Conservation (phyloP, 2,113 vertebrate species). For the Epinephelus cyanopodus region DNA sequence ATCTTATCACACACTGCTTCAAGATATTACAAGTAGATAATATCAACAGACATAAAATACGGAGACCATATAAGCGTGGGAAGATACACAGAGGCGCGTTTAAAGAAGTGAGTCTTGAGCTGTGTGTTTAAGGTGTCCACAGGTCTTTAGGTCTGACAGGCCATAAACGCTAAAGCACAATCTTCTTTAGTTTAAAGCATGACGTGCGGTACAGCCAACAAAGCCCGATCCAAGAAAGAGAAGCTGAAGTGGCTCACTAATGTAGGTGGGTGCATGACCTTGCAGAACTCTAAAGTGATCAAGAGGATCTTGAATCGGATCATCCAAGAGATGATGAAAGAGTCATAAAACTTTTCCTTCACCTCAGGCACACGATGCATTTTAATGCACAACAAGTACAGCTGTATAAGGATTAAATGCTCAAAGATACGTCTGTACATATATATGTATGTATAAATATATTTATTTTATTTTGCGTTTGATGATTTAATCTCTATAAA, state of each 20-base stretch:
- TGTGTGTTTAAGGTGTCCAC: not conserved
- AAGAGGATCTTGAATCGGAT: not conserved
- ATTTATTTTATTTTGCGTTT: no score
- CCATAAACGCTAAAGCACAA: not conserved
- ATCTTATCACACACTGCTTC: constrained; percentile 7
- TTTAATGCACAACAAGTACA: no score
- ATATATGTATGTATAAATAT: no score
- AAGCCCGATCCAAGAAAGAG: not conserved
- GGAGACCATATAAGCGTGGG: not conserved
- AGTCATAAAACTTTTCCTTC: not conserved
- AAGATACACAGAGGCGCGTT: not conserved
- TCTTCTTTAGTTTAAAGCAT: not conserved
- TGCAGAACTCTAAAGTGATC: not conserved
- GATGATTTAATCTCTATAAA: no score
- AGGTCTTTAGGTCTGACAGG: not conserved
- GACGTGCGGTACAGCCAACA: not conserved
- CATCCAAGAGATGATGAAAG: not conserved
- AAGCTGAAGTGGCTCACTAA: not conserved
- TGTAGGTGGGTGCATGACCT: not conserved
- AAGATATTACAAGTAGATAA: constrained; percentile 2
- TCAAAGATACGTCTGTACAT: no score
- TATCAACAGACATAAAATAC: not conserved
- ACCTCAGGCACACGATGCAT: not conserved
- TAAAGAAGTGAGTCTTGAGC: not conserved
- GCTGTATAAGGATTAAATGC: not conserved